phyloP scores from a whole-genome alignment of 2,113 vertebrate genomes.

The Ceyx cyanopectus region DNA sequence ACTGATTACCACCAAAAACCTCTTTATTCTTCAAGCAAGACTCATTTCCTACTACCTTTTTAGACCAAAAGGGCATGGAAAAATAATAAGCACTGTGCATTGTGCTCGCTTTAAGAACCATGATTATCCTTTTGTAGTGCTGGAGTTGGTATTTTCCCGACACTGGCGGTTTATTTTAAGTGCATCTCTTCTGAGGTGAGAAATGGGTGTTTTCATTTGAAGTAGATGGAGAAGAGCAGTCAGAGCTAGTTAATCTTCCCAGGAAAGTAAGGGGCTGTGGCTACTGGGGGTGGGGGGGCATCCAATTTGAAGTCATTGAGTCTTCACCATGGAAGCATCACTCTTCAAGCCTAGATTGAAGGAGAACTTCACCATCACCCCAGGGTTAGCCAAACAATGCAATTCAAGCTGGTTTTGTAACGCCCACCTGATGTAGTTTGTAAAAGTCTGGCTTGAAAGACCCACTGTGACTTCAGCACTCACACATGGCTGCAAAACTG shows the following conservation, averaged over 20 bases:
- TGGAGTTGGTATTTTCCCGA: fast-evolving
- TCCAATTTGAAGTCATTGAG: not conserved
- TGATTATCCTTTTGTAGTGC: conserved; percentile 19
- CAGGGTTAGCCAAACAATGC: not conserved
- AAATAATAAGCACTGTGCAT: not conserved
- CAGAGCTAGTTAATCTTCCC: not conserved
- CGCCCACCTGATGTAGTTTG: not conserved
- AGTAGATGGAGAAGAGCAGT: not conserved
- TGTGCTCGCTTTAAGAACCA: not conserved
- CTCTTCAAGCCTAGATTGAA: not conserved
- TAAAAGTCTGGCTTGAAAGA: not conserved
- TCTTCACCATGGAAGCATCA: not conserved
- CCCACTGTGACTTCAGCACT: not conserved
- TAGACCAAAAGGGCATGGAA: not conserved
- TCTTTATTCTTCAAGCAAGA: not conserved
- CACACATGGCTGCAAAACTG: not conserved
- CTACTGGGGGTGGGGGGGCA: not conserved
- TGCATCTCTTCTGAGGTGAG: not conserved
- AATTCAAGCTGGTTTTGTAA: not conserved
- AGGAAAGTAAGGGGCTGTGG: not conserved
- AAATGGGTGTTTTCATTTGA: conserved; percentile 1
- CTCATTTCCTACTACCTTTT: not conserved
- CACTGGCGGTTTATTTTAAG: not conserved
- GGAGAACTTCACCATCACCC: not conserved
- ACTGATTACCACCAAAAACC: not conserved